Percentiles rank a stretch among this genome's conserved stretches.
phyloP scores from a whole-genome alignment of 1,140 invertebrate species.

The Drosophila sp. region DNA sequence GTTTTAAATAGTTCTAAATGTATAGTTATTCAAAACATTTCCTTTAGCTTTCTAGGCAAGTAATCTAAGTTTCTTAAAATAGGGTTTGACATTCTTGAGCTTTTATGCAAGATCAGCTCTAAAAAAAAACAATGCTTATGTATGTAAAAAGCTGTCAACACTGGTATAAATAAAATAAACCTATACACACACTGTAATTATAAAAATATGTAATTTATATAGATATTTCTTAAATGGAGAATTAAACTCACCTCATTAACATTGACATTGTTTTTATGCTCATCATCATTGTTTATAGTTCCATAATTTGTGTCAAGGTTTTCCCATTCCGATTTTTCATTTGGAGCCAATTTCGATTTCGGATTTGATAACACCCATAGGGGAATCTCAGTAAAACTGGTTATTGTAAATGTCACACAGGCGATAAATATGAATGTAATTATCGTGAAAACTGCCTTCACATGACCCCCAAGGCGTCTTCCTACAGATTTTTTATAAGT shows the following conservation, averaged over 20 bases:
- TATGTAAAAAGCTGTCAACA: too few relatives aligned
- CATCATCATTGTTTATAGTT: slow-evolving; percentile 45
- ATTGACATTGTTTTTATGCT: slow-evolving; percentile 12
- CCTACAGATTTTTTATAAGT: slow-evolving; percentile 45
- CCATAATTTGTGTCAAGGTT: slow-evolving; percentile 51
- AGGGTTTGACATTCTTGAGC: too few relatives aligned
- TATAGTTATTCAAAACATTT: too few relatives aligned
- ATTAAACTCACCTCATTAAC: slow-evolving; percentile 21
- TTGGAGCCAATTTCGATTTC: slow-evolving; percentile 25
- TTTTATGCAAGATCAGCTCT: too few relatives aligned
- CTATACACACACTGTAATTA: too few relatives aligned
- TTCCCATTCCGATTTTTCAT: slow-evolving; percentile 41
- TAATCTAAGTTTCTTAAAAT: too few relatives aligned
- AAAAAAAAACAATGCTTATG: too few relatives aligned
- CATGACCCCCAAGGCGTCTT: slow-evolving; percentile 92
- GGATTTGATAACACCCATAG: slow-evolving; percentile 85
- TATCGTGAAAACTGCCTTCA: slow-evolving; percentile 94
- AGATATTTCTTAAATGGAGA: not conserved
- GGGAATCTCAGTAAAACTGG: slow-evolving; percentile 95
- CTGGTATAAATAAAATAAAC: too few relatives aligned
- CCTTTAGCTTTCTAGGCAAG: too few relatives aligned
- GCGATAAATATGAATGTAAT: slow-evolving; percentile 94
- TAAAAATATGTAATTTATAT: too few relatives aligned
- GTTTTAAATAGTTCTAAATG: too few relatives aligned
- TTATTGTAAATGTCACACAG: slow-evolving; percentile 92